These are phyloP conservation scores for Distichodus sexfasciatus DNA, from an alignment of 2,797 vertebrate species.

Conservation along the genomic window DNA sequence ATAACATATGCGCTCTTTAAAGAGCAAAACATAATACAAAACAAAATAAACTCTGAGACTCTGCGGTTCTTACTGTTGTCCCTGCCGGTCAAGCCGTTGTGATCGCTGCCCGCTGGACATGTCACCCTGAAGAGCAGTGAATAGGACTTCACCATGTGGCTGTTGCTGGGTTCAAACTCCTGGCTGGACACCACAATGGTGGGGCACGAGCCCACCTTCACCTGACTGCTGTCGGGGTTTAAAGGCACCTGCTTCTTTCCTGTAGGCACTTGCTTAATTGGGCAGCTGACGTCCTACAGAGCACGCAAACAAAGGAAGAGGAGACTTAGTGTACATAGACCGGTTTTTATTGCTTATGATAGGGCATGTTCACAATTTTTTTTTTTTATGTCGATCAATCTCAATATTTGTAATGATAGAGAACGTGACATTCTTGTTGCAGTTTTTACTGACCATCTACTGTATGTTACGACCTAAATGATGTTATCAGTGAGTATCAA, in stretches of 20 bases:
- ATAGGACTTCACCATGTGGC: conserved; percentile 91
- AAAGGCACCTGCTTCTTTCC: conserved; percentile 91
- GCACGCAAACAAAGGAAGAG: conserved; percentile 43
- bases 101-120: conserved; percentile 80
- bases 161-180: conserved; percentile 89
- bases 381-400: too few relatives aligned
- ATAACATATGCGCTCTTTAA: too few relatives aligned
- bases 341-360: too few relatives aligned
- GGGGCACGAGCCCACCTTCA: conserved; percentile 81
- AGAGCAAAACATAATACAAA: too few relatives aligned
- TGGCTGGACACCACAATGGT: conserved; percentile 85
- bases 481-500: too few relatives aligned
- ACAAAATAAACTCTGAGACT: too few relatives aligned
- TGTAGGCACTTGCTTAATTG: conserved; percentile 87
- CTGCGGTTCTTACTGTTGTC: conserved; percentile 85
- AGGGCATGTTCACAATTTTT: too few relatives aligned
- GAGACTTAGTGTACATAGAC: too few relatives aligned
- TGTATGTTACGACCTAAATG: too few relatives aligned
- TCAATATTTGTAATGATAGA: too few relatives aligned
- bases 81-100: conserved; percentile 79
- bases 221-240: conserved; percentile 84
- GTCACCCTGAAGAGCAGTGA: conserved; percentile 86
- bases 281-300: conserved; percentile 86
- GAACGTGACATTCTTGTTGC: too few relatives aligned
- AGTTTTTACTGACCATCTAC: too few relatives aligned